These are phyloP conservation scores for Drosophila tanythrix DNA, from an alignment of 2,888 invertebrate species.

Conservation along the genomic window DNA sequence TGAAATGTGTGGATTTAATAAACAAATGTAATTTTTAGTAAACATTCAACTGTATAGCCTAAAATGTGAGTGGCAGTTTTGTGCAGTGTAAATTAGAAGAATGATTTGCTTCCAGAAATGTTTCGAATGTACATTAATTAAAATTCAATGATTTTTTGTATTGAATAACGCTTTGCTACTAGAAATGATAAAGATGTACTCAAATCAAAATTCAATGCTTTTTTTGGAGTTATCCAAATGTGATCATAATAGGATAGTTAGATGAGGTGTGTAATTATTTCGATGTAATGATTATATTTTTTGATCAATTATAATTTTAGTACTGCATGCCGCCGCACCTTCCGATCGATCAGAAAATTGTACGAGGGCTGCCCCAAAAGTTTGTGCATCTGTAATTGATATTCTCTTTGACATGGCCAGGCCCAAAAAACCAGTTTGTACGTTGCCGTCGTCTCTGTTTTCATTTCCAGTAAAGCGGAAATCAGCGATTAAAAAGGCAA, in stretches of 20 bases:
- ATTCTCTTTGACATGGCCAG: background rate
- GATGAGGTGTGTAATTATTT: background rate
- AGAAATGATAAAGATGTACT: background rate
- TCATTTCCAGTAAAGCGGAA: constrained; percentile 74
- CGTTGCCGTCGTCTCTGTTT: constrained; percentile 26
- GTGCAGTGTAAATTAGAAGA: constrained; percentile 44
- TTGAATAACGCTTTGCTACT: background rate
- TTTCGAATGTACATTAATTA: background rate
- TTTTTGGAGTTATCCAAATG: background rate
- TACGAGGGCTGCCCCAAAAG: constrained; percentile 47
- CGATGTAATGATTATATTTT: background rate
- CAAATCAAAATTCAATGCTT: background rate
- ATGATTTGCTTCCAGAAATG: background rate
- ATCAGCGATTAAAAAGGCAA: constrained; percentile 70
- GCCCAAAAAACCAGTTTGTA: constrained; percentile 46
- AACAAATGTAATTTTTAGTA: constrained; percentile 61
- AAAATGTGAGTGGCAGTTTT: constrained; percentile 31
- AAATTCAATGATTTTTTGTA: background rate
- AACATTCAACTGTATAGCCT: constrained; percentile 38
- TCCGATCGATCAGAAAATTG: background rate
- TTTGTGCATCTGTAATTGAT: constrained; percentile 2
- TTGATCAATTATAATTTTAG: background rate
- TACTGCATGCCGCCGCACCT: background rate
- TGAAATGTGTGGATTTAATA: constrained; percentile 57
- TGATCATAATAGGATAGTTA: background rate